Conservation (phyloP, 2,113 vertebrate genomes). For the Platichthys flesus region DNA sequence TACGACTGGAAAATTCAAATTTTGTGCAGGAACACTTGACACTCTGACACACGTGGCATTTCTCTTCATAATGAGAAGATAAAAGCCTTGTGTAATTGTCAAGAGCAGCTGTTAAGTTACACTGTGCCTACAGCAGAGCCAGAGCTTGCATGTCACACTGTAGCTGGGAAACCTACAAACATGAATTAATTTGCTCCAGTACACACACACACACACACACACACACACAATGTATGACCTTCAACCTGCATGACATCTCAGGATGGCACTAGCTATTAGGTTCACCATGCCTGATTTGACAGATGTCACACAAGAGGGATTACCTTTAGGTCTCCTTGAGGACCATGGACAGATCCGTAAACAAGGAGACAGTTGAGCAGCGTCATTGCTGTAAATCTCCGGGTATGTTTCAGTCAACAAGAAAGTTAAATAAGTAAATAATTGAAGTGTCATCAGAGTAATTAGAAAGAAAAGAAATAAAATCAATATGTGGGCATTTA, state of each 20-base stretch:
- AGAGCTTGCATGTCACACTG: not conserved
- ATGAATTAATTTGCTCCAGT: not conserved
- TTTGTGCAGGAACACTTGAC: slow-evolving; percentile 23
- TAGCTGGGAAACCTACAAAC: not conserved
- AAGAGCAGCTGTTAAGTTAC: slow-evolving; percentile 15
- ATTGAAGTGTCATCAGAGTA: slow-evolving; percentile 19
- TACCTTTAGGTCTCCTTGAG: slow-evolving; percentile 41
- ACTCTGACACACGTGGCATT: slow-evolving; percentile 21
- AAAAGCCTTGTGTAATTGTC: slow-evolving; percentile 39
- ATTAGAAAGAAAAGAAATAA: slow-evolving; percentile 10
- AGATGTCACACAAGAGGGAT: slow-evolving; percentile 54
- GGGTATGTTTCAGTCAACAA: not conserved
- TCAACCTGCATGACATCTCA: slow-evolving; percentile 31
- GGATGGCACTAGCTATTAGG: slow-evolving; percentile 53
- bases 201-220: no score
- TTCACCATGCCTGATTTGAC: slow-evolving; percentile 60
- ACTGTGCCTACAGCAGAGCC: not conserved
- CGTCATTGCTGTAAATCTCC: not conserved
- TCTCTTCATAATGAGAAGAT: slow-evolving; percentile 28
- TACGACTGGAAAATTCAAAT: slow-evolving; percentile 34
- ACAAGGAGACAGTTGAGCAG: not conserved
- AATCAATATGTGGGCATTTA: slow-evolving; percentile 40
- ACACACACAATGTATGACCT: not conserved
- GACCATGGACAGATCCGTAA: slow-evolving; percentile 20
- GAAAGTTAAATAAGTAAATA: slow-evolving; percentile 13